Evolutionary conservation across 2,113 vertebrate genomes (phyloP).

Genomic region (Hepsetus odoe): DNA sequence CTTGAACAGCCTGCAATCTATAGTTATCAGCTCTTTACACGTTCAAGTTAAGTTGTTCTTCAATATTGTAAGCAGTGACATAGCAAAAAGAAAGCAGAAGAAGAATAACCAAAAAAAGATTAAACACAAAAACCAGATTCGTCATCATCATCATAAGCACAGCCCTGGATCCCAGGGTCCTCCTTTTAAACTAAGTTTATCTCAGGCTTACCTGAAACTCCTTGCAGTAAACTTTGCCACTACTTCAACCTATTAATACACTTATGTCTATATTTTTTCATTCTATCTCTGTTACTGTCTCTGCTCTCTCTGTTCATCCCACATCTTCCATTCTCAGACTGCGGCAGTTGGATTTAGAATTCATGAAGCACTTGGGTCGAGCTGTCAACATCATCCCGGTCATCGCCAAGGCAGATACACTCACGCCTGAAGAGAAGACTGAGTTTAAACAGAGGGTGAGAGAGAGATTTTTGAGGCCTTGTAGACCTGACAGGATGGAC

Average conservation of each 20-base stretch:
- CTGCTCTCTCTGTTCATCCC: background rate
- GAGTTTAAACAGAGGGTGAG: conserved; percentile 95
- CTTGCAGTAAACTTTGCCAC: background rate
- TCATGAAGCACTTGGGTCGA: conserved; percentile 96
- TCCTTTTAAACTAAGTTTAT: no score
- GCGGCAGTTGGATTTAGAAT: conserved; percentile 90
- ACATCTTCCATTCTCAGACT: conserved; percentile 71
- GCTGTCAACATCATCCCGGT: conserved; percentile 95
- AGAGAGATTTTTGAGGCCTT: conserved; percentile 52
- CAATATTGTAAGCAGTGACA: no score
- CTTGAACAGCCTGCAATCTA: no score
- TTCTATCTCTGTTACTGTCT: conserved; percentile 11
- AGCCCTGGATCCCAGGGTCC: no score
- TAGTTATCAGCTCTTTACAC: no score
- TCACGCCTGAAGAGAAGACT: conserved; percentile 91
- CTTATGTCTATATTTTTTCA: background rate
- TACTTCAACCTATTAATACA: conserved; percentile 10
- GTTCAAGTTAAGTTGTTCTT: no score
- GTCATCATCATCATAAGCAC: no score
- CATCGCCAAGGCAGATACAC: conserved; percentile 95
- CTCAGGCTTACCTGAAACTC: background rate
- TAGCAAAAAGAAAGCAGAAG: no score
- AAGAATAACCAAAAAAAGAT: no score
- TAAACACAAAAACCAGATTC: no score
- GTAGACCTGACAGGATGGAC: background rate